Percentiles rank a stretch among this genome's conserved stretches.
Conservation (phyloP, 2,888 invertebrate genomes). For the Saturnia japonica region DNA sequence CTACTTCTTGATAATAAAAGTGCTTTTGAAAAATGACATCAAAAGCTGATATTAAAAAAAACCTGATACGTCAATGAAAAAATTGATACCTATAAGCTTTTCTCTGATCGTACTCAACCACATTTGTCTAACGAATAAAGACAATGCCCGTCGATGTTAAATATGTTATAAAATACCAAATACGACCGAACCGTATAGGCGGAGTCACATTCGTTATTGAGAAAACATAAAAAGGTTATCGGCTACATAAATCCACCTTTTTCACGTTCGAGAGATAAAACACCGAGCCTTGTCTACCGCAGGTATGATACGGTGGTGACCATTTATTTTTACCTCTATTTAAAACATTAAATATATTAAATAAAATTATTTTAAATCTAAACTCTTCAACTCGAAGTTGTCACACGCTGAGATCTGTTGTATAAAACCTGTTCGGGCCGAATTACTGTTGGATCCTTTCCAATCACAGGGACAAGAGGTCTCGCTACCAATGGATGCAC, state of each 20-base stretch:
- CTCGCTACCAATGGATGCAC: too few species aligned
- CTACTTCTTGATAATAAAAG: too few species aligned
- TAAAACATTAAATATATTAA: not conserved
- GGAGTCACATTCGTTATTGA: constrained; percentile 13
- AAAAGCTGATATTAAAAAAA: too few species aligned
- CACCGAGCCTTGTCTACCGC: constrained; percentile 1
- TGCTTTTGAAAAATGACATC: too few species aligned
- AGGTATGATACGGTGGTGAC: constrained; percentile 1
- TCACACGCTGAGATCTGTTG: not conserved
- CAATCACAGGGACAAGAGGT: too few species aligned
- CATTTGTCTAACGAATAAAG: not conserved
- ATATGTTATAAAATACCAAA: not conserved
- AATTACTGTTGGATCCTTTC: too few species aligned
- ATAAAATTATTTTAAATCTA: not conserved
- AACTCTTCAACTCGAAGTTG: not conserved
- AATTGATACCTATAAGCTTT: not conserved
- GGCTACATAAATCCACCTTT: constrained; percentile 36
- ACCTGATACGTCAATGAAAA: not conserved
- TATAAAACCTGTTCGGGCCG: too few species aligned
- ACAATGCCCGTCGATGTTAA: not conserved
- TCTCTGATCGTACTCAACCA: not conserved
- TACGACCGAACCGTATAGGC: not conserved
- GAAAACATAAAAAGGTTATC: constrained; percentile 41
- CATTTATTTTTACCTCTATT: not conserved
- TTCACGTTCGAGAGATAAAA: constrained; percentile 32